These are phyloP conservation scores for Lophochroa leadbeateri DNA, from an alignment of 2,113 vertebrate species.

Conservation along the genomic window DNA sequence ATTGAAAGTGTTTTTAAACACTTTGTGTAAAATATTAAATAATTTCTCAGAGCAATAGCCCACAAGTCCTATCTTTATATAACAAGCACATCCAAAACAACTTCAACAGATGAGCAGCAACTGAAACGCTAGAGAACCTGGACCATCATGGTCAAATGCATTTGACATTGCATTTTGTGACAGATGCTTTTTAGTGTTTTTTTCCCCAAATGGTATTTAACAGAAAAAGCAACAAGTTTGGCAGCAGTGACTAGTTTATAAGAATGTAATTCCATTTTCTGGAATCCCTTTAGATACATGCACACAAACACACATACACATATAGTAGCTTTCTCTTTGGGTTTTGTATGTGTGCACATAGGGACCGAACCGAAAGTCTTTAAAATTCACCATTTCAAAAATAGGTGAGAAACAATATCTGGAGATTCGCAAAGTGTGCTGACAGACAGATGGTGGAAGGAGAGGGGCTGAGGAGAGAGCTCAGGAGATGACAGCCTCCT, in stretches of 20 bases:
- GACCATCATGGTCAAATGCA: background rate
- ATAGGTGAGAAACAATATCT: slow-evolving; percentile 1
- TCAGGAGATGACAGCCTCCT: background rate
- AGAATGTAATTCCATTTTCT: background rate
- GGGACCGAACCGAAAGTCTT: background rate
- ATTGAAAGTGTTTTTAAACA: background rate
- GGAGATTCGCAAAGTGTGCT: background rate
- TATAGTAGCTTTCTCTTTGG: background rate
- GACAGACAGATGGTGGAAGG: slow-evolving; percentile 25
- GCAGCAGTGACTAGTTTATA: background rate
- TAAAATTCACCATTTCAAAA: background rate
- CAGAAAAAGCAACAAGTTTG: background rate
- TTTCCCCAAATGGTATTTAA: background rate
- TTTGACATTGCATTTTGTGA: background rate
- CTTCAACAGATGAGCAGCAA: background rate
- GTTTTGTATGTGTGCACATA: background rate
- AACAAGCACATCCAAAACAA: background rate
- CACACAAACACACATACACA: background rate
- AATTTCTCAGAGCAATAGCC: background rate
- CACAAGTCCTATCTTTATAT: background rate
- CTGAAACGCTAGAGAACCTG: background rate
- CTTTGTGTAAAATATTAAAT: background rate
- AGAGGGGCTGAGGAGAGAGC: background rate
- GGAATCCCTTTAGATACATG: background rate
- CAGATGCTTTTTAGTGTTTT: background rate